phyloP scores from a whole-genome alignment of 2,113 vertebrate species.

The Rhinoptilus africanus region DNA sequence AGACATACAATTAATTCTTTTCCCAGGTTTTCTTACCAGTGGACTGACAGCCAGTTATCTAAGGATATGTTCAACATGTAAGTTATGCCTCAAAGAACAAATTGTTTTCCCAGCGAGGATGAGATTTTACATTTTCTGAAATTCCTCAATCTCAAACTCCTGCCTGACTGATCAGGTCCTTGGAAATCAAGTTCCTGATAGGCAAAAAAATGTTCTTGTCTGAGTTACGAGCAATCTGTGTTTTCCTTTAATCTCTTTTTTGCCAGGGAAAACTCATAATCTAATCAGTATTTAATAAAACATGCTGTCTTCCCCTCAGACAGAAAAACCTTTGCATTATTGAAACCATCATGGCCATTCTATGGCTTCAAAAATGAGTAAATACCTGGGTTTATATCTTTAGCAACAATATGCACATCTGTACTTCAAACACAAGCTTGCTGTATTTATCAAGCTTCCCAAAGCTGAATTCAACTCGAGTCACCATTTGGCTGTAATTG shows the following conservation, averaged over 20 bases:
- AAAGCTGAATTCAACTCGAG: neutral
- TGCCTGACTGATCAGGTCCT: neutral
- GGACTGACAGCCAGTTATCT: neutral
- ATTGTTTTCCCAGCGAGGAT: neutral
- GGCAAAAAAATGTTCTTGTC: neutral
- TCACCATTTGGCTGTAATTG: neutral
- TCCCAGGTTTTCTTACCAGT: neutral
- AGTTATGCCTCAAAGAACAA: neutral
- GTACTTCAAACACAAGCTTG: neutral
- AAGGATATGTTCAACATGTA: neutral
- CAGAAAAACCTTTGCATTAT: neutral
- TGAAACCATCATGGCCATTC: neutral
- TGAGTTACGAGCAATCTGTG: neutral
- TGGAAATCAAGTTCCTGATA: neutral
- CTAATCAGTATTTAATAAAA: neutral
- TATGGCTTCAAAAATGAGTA: neutral
- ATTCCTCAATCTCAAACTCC: neutral
- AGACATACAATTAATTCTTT: neutral
- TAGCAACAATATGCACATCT: neutral
- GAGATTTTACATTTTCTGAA: neutral
- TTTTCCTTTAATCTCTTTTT: neutral
- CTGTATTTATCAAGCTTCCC: neutral
- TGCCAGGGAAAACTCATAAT: neutral
- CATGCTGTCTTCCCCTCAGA: neutral
- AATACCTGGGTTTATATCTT: neutral